These are phyloP conservation scores for Xestia ashworthii DNA, from an alignment of 2,888 invertebrate species.

Conservation along the genomic window DNA sequence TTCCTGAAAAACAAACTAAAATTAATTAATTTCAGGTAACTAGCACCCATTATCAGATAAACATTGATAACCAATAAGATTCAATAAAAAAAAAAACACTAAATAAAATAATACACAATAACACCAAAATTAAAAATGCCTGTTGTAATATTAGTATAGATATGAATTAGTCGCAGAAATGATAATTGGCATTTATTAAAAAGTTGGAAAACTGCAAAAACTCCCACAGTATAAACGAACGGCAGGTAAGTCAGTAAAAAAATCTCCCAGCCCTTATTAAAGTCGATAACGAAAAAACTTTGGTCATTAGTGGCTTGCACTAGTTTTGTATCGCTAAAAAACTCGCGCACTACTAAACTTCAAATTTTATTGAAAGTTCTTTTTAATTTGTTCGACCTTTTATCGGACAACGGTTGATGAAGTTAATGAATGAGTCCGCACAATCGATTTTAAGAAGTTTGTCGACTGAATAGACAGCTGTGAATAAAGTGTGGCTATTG, in stretches of 20 bases:
- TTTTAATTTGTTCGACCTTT: slow-evolving; percentile 25
- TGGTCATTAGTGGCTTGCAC: slow-evolving; percentile 49
- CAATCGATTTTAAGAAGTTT: slow-evolving; percentile 17
- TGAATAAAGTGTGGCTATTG: neutral
- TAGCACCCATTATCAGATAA: too few species aligned
- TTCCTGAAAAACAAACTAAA: too few species aligned
- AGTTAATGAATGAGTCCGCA: slow-evolving; percentile 27
- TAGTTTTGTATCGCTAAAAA: slow-evolving; percentile 37
- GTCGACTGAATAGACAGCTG: neutral
- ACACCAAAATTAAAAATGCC: too few species aligned
- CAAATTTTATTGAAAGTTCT: slow-evolving; percentile 22
- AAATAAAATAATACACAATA: too few species aligned
- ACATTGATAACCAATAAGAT: too few species aligned
- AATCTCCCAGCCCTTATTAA: slow-evolving; percentile 5
- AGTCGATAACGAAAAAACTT: slow-evolving; percentile 37
- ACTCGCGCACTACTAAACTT: slow-evolving; percentile 13
- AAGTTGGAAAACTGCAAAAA: neutral
- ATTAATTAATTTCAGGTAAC: too few species aligned
- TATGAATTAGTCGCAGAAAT: neutral
- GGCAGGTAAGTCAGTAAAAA: neutral
- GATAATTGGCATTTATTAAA: neutral
- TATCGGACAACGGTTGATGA: slow-evolving; percentile 8
- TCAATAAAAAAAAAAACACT: too few species aligned
- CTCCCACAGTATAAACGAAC: slow-evolving; percentile 7
- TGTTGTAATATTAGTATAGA: too few species aligned